These are phyloP conservation scores for Solenopsis invicta DNA, from an alignment of 1,140 invertebrate species.

Conservation along the genomic window DNA sequence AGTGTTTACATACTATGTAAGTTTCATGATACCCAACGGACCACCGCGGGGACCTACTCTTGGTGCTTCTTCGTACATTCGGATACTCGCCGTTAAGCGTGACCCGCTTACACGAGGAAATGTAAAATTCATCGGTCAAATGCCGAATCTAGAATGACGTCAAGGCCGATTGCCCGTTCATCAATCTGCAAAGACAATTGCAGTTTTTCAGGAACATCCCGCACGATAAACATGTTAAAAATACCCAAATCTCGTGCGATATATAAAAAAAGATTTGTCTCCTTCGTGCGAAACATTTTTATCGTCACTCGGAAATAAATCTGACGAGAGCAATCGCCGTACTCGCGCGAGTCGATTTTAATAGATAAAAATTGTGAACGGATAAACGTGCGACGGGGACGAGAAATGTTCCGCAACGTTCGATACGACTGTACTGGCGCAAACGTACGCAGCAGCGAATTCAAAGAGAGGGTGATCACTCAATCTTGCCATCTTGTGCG, in stretches of 20 bases:
- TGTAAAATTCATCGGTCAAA: slow-evolving; percentile 67
- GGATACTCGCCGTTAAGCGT: slow-evolving; percentile 36
- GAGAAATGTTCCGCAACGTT: slow-evolving; percentile 14
- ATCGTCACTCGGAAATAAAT: neutral
- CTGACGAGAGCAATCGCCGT: neutral
- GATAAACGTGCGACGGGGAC: neutral
- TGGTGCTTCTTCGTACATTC: neutral
- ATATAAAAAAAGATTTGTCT: neutral
- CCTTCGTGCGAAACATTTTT: neutral
- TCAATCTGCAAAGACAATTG: neutral
- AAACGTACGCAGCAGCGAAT: neutral
- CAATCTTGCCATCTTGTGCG: neutral
- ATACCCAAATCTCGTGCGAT: neutral
- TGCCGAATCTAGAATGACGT: slow-evolving; percentile 8
- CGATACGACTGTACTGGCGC: neutral
- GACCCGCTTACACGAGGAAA: slow-evolving; percentile 67
- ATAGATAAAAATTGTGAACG: neutral
- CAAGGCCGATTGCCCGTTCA: neutral
- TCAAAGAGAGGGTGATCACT: neutral
- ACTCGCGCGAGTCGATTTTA: neutral
- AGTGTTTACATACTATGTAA: slow-evolving; percentile 67
- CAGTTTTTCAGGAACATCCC: neutral
- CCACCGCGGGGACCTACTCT: slow-evolving; percentile 4
- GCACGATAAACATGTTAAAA: neutral
- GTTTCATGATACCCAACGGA: slow-evolving; percentile 71